Evolutionary conservation across 2,797 vertebrate species (phyloP).

Genomic region (Dicrostonyx torquatus): DNA sequence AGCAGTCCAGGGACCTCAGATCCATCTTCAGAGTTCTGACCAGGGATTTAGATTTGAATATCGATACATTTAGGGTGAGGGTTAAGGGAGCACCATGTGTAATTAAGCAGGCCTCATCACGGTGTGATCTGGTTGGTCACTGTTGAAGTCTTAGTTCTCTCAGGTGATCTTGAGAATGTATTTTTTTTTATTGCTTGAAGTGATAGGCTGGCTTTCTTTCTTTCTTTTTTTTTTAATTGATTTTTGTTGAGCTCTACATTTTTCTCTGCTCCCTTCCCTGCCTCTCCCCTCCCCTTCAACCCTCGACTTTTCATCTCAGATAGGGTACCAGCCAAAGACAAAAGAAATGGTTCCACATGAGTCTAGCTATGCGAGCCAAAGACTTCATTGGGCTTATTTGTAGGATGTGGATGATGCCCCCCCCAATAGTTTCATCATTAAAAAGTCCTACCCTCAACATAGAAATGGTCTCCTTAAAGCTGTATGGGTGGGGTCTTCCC

Average conservation of each 20-base stretch:
- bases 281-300: too few relatives aligned
- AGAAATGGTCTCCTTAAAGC: background rate
- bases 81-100: background rate
- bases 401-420: background rate
- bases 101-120: background rate
- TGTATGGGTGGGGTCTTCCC: background rate
- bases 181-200: background rate
- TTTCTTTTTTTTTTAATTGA: too few relatives aligned
- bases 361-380: background rate
- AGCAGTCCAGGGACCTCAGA: background rate
- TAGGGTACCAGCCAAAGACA: too few relatives aligned
- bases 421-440: background rate
- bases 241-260: too few relatives aligned
- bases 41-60: background rate
- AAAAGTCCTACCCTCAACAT: background rate
- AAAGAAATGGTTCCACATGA: background rate
- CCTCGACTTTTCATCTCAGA: background rate
- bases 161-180: background rate
- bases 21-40: background rate
- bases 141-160: background rate
- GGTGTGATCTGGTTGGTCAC: background rate
- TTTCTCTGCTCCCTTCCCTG: too few relatives aligned
- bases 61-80: background rate
- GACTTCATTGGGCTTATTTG: background rate
- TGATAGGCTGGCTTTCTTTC: background rate